Percentiles rank a stretch among this genome's conserved stretches.
Evolutionary conservation across 2,888 invertebrate genomes (phyloP).

Genomic region (Chromoteleia sp.): DNA sequence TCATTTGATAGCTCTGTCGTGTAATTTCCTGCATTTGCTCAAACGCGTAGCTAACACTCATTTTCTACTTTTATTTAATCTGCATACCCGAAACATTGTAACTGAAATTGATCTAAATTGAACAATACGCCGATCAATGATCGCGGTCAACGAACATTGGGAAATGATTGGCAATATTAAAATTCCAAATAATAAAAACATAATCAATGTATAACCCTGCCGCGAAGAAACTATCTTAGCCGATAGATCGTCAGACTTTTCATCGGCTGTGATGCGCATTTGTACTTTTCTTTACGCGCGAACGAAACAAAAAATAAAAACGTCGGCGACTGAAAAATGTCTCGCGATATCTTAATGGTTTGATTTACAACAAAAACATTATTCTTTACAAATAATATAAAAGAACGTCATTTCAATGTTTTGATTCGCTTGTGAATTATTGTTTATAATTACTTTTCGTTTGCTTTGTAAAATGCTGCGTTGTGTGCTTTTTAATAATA

Average conservation of each 20-base stretch:
- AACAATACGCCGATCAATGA: constrained; percentile 30
- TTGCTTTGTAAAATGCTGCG: constrained; percentile 2
- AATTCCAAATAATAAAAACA: constrained; percentile 26
- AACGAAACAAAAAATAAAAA: constrained; percentile 18
- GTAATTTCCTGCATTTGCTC: constrained; percentile 17
- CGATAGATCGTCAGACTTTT: constrained; percentile 25
- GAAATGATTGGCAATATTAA: constrained; percentile 23
- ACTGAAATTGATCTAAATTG: constrained; percentile 33
- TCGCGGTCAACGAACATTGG: constrained; percentile 13
- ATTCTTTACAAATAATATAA: constrained; percentile 2
- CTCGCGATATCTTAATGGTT: constrained; percentile 18
- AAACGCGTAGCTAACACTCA: constrained; percentile 6
- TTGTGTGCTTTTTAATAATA: neutral
- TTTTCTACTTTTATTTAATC: constrained; percentile 26
- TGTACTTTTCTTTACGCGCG: constrained; percentile 1
- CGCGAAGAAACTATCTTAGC: constrained; percentile 3
- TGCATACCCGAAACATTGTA: constrained; percentile 30
- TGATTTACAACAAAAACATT: constrained; percentile 19
- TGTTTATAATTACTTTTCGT: constrained; percentile 3
- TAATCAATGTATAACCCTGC: neutral
- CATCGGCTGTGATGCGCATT: constrained; percentile 1
- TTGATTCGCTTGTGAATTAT: neutral
- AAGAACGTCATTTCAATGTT: neutral
- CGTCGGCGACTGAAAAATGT: constrained; percentile 5
- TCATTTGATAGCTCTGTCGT: constrained; percentile 3